A percentile compares a stretch with the other conserved stretches of the same genome.
phyloP scores from a whole-genome alignment of 1,140 invertebrate genomes.

The Pseudomyrmex flavicornis region DNA sequence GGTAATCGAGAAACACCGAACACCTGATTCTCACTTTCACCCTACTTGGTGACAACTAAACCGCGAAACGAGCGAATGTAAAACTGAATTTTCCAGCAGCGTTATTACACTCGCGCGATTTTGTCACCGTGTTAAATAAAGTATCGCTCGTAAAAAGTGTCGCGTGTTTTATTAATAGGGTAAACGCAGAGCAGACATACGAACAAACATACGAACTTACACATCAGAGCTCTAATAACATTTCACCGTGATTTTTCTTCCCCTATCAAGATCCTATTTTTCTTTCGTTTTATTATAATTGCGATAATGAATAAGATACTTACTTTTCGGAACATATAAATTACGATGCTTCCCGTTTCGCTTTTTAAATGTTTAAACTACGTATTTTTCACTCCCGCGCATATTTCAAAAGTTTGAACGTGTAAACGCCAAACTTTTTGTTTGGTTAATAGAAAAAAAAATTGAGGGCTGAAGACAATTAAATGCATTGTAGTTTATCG shows the following conservation, averaged over 20 bases:
- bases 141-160: slow-evolving; percentile 28
- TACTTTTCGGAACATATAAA: neutral
- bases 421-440: neutral
- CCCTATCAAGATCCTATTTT: neutral
- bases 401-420: neutral
- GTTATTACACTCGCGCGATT: slow-evolving; percentile 14
- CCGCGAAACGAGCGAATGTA: neutral
- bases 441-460: slow-evolving; percentile 27
- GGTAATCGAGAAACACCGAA: slow-evolving; percentile 45
- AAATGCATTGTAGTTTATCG: neutral
- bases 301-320: neutral
- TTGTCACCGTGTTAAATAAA: slow-evolving; percentile 30
- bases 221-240: too few relatives aligned
- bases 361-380: neutral
- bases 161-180: slow-evolving; percentile 30
- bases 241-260: too few relatives aligned
- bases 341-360: neutral
- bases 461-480: neutral
- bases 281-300: slow-evolving; percentile 7
- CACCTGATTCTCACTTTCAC: slow-evolving; percentile 51
- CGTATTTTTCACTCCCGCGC: neutral
- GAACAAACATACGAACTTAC: too few relatives aligned
- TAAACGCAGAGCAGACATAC: neutral
- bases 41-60: slow-evolving; percentile 21
- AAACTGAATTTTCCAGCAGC: slow-evolving; percentile 36